Conservation (phyloP, 2,113 vertebrate species). For the Epinephelus cyanopodus region DNA sequence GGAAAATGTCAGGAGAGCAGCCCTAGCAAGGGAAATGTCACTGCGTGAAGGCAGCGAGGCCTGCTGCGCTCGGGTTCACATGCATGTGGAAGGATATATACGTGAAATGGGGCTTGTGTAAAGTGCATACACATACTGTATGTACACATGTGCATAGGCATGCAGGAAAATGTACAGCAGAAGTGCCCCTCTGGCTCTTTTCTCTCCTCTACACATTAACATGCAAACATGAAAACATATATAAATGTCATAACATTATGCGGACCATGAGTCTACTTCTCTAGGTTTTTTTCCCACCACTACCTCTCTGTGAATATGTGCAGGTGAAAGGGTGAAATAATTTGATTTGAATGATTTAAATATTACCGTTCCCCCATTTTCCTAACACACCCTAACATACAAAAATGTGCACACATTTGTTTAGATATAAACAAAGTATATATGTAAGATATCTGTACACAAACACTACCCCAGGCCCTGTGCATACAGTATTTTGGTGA, state of each 20-base stretch:
- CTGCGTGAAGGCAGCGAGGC: constrained; percentile 48
- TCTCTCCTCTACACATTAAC: not conserved
- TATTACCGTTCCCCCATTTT: not conserved
- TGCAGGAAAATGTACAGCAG: not conserved
- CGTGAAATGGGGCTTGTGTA: constrained; percentile 1
- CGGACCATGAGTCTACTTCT: not conserved
- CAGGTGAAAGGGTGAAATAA: no score
- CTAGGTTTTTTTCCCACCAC: not conserved
- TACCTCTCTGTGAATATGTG: not conserved
- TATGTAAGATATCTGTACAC: not conserved
- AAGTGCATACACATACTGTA: constrained; percentile 14
- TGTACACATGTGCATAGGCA: not conserved
- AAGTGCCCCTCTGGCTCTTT: not conserved
- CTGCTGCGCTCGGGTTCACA: constrained; percentile 36
- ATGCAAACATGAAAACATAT: not conserved
- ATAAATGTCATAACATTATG: not conserved
- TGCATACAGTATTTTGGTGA: constrained; percentile 23
- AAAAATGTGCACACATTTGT: not conserved
- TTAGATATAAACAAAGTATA: not conserved
- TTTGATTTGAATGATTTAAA: constrained; percentile 2
- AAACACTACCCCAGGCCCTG: not conserved
- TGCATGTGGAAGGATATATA: constrained; percentile 23
- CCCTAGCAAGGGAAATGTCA: constrained; percentile 83
- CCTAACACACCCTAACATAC: not conserved
- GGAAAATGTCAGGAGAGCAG: constrained; percentile 85